phyloP scores from a whole-genome alignment of 1,140 invertebrate genomes.

The Euschistus heros region DNA sequence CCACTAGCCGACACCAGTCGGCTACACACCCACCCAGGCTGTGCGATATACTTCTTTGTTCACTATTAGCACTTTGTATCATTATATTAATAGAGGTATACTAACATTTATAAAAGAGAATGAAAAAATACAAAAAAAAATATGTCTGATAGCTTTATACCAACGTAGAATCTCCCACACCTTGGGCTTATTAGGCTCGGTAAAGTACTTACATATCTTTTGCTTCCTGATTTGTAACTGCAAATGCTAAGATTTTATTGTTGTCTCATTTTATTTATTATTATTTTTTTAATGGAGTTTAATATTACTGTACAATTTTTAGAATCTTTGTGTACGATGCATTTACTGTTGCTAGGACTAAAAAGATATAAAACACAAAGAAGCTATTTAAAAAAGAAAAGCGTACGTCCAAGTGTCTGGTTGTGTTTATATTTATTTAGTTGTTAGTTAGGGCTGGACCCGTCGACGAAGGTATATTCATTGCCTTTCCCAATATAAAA shows the following conservation, averaged over 20 bases:
- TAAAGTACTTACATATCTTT: slow-evolving; percentile 9
- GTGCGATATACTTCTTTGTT: background rate
- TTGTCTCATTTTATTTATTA: background rate
- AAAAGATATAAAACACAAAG: no score
- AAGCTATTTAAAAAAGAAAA: background rate
- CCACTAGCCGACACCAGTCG: background rate
- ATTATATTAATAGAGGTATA: no score
- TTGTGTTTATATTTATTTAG: slow-evolving; percentile 15
- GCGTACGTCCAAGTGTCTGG: slow-evolving; percentile 6
- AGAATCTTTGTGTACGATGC: no score
- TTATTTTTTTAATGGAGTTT: background rate
- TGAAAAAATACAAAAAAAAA: background rate
- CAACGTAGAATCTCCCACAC: background rate
- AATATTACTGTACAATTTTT: background rate
- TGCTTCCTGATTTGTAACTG: slow-evolving; percentile 9
- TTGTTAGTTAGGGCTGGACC: background rate
- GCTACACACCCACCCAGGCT: background rate
- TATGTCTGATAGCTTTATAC: background rate
- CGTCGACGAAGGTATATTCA: no score
- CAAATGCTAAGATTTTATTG: background rate
- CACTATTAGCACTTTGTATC: no score
- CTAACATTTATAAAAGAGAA: slow-evolving; percentile 1
- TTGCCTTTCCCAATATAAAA: background rate
- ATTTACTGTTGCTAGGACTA: no score
- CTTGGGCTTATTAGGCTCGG: background rate